A percentile compares a stretch with the other conserved stretches of the same genome.
phyloP scores from a whole-genome alignment of 2,888 invertebrate genomes.

The Sphecodes monilicornis region DNA sequence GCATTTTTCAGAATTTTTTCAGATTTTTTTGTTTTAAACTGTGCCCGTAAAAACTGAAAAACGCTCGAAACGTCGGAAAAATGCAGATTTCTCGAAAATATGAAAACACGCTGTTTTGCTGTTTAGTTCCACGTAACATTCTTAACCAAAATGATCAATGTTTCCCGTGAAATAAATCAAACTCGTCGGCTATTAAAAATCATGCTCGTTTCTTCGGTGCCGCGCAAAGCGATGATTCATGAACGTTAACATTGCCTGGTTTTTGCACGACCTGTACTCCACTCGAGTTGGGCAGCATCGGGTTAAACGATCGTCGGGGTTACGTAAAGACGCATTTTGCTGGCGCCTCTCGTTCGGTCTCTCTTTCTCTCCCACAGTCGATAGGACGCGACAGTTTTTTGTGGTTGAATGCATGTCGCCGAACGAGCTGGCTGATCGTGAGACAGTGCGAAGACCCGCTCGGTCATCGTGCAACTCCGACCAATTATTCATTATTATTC shows the following conservation, averaged over 20 bases:
- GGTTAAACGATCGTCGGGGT: conserved; percentile 75
- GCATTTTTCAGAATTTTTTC: too few relatives aligned
- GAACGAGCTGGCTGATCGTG: conserved; percentile 26
- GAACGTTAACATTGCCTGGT: background rate
- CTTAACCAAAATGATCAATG: background rate
- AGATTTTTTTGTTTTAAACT: too few relatives aligned
- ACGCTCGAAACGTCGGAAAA: too few relatives aligned
- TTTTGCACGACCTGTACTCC: conserved; percentile 29
- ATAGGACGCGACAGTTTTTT: conserved; percentile 69
- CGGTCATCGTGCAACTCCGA: background rate
- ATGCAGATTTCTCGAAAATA: too few relatives aligned
- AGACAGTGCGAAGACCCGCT: conserved; percentile 12
- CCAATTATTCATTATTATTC: background rate
- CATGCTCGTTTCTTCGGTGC: background rate
- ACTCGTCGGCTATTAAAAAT: background rate
- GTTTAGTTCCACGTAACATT: too few relatives aligned
- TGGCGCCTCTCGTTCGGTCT: conserved; percentile 73
- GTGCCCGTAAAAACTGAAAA: too few relatives aligned
- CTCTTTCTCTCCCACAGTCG: conserved; percentile 31
- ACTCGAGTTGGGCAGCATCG: conserved; percentile 59
- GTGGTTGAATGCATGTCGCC: conserved; percentile 55
- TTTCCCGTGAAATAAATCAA: background rate
- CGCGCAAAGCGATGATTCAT: background rate
- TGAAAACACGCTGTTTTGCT: too few relatives aligned
- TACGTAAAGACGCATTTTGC: conserved; percentile 77